Conservation (phyloP, 2,888 invertebrate species). For the Resseliella maxima region DNA sequence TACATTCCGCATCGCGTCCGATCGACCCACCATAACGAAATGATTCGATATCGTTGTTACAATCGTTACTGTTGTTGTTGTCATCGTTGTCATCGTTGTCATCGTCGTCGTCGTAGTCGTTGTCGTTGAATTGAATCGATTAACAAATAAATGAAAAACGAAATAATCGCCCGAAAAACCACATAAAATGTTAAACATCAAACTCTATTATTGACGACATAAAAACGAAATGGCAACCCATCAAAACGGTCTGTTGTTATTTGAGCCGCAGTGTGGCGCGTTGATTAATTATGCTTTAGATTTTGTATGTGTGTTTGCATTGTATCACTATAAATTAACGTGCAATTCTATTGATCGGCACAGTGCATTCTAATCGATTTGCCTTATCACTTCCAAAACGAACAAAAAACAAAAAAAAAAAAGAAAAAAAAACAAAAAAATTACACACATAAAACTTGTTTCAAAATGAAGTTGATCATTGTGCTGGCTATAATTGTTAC, state of each 20-base stretch:
- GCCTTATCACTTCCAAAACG: background rate
- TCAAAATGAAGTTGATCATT: background rate
- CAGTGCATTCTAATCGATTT: constrained; percentile 1
- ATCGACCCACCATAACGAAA: too few species aligned
- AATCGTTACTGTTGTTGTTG: too few species aligned
- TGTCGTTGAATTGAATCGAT: background rate
- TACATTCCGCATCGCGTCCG: background rate
- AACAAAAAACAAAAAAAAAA: too few species aligned
- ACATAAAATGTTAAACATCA: background rate
- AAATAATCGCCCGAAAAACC: background rate
- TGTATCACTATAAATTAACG: constrained; percentile 2
- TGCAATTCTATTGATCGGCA: background rate
- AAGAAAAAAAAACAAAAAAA: too few species aligned
- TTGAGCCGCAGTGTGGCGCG: too few species aligned
- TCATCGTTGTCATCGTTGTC: too few species aligned
- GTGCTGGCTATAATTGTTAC: background rate
- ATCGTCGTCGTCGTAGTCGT: too few species aligned
- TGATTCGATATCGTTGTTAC: too few species aligned
- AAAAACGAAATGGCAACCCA: background rate
- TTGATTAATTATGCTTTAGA: too few species aligned
- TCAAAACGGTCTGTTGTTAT: background rate
- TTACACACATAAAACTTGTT: too few species aligned
- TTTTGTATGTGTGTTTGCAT: background rate
- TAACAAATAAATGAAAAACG: background rate
- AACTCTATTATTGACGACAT: background rate